Base-by-base conservation (phyloP, 1,140 invertebrate genomes). In the Halyomorpha halys region DNA sequence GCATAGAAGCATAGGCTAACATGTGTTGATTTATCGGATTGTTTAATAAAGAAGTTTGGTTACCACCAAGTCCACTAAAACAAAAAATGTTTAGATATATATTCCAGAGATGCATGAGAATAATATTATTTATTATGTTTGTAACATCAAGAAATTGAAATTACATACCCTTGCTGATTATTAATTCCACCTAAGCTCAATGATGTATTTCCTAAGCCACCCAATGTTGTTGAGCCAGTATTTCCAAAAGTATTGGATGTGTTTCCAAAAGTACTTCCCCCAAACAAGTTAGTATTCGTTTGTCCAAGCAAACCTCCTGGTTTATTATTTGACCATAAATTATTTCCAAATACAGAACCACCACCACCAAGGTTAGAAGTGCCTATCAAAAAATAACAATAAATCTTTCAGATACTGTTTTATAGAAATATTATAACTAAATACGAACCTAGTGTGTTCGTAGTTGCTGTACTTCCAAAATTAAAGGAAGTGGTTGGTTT, bases 1-100 rank as follows among this genome's bases (percentile, higher is more conserved):
- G 87, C 11, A 85, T 83, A 2, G 82, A 81, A 5, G 84, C 81
- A 11, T 89, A 76, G 11, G 84, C 80, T 53, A 85, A 72, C 59
- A 87, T 81, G 72, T 86, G 86, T 68, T 86, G 83, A 72, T 82
- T 82, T 8, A 83, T 77, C 51, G 68, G 53, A 53, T 69, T 69
- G 25, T 65, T 65, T 21, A 21, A 14, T 19, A 27, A 18, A 53
- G 44, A 30, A 11, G 54, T 21, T 59, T 59, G 45, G 19, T 53
- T 54, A 1, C 25, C 34, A 44, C 63, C 63, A 59, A 64, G 30
- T 18, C 63, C 30, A 34, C n/a, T 16, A 23, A 19, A 25, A 11
- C 23, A 62, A 45, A 47, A 44, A 23, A 62, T 16, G 5, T 5
- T 16, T 4, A 62, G 2, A 45, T 11, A 16, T 39, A 18, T 25